Evolutionary conservation across 2,113 vertebrate genomes (phyloP), one percentile per base, ranked within the genome.

Genomic region (Nothobranchius kuhntae): DNA sequence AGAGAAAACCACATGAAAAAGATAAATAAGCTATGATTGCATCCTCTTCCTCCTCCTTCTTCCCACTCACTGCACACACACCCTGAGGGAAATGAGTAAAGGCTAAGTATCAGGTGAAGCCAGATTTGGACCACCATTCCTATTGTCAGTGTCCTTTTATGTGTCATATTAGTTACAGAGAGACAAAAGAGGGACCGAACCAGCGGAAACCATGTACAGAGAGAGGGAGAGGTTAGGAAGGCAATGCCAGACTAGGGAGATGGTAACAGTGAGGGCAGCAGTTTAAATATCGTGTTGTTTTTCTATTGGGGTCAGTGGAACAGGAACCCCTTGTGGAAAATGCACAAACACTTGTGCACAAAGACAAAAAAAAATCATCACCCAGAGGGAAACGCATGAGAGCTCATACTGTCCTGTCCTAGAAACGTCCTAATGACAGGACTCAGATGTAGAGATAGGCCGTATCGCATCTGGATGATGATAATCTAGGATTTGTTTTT

Each of bases 151-250:
- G 13, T 61, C 60, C 86, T 89, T 91, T 92, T 86, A 88, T 88
- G 78, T 91, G 80, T 87, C 80, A 87, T 92, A 91, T 90, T 86
- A 82, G 86, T 91, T 91, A 90, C 88, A 89, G 65, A 15, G 70
- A 77, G 84, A 92, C 89, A 90, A 90, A 87, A 68, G 75, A 3
- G 3, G 59, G 84, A 84, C 78, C 77, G 71, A 83, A 88, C 85
- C 80, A 81, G 86, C 67, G 80, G 89, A 91, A 89, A 81, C 81
- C 57, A 77, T 57, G 81, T 30, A 74, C 40, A 70, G 72, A 55
- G 13, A 60, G 45, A 65, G 36, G 51, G 53, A 68, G 72, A 59
- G 50, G 57, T n/a, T 21, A 57, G 57, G 45, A 24, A 46, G 65
- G 24, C 35, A 55, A 62, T 14, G 69, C 53, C 11, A 59, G 68